Evolutionary conservation across 2,113 vertebrate species (phyloP), one percentile per base, ranked within the genome.

Genomic region (Boulengeromyrus knoepffleri): DNA sequence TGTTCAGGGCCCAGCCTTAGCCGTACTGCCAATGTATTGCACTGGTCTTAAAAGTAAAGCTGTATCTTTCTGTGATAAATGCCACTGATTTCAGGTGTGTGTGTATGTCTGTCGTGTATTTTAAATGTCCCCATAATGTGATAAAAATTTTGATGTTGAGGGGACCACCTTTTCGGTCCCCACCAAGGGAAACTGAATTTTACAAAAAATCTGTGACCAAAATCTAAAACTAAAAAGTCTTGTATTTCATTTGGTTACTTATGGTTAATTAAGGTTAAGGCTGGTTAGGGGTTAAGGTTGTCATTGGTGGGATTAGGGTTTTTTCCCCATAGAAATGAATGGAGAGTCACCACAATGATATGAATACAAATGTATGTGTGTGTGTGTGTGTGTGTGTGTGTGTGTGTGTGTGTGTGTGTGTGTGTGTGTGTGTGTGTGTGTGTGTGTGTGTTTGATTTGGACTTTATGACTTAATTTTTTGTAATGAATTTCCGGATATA

Each of bases 91-190:
- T 42, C 70, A 45, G 12, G 36, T 94, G 50, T 53, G 19, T 58
- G n/a, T 91, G 89, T 80, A 21, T 89, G 27, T 83, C 3, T 88
- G 36, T 66, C 17, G 42, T 36, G 77, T 45, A 7, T 89, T 84
- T 15, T 1, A 27, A 27, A 66, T 66, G 62, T 27, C 9, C 62
- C 3, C 8, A 12, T 27, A 27, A 66, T 27, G n/a, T 66, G 9
- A 27, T 66, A 10, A 27, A 12, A 12, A 66, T n/a, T n/a, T 27
- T 27, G 7, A 12, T 3, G 7, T 66, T 66, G 24, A 27, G n/a
- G n/a, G n/a, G n/a, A 66, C 21, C 56, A 58, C 6, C 2, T 27
- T 27, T 70, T 70, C 10, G 10, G n/a, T 70, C 27, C 62, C 62
- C 62, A 70, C 27, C 8, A 70, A 27, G n/a, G 62, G n/a, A 70